Base-by-base conservation (phyloP, 2,888 invertebrate genomes). In the Kuschelorhynchus macadamiae region DNA sequence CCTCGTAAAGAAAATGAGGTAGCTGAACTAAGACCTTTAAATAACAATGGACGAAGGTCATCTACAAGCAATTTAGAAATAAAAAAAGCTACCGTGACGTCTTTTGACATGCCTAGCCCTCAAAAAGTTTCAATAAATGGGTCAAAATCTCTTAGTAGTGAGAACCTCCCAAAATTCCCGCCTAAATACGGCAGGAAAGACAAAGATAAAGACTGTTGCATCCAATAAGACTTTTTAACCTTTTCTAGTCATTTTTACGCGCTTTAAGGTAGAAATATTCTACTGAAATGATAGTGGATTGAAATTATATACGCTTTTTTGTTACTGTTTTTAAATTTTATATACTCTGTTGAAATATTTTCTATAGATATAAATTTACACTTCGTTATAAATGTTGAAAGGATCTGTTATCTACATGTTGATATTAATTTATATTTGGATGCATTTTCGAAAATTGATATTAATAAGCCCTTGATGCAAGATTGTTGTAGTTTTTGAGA, bases 241-340 rank as follows among this genome's bases (percentile, higher is more conserved):
- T 78, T 78, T 79, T 81, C 77, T 81, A 81, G 78, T 81, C 77
- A 79, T 78, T 79, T 79, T 62, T 79, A 75, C 73, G 46, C 71
- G 64, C 59, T 74, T 33, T 52, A 77, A 76, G 75, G 75, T 76
- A 73, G 79, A 78, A 77, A 77, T 79, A 78, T 78, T 80, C 79
- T 72, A 71, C 77, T 61, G 62, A 57, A 71, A 61, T 65, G 47
- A 62, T 49, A 71, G 74, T 66, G 77, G 78, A 76, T 73, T 65
- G 68, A 67, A 53, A 52, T 32, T 39, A 39, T 67, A 59, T 67
- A 59, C 61, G 49, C 33, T 56, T 62, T 78, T 74, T 77, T 78
- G 75, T 71, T 71, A 30, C 72, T 72, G 71, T 71, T 72, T 77
- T 71, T 69, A 79, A 75, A 75, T 74, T 77, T 76, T 79, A 75